Conservation (phyloP, 2,797 vertebrate genomes). For the Lacerta bilineata region DNA sequence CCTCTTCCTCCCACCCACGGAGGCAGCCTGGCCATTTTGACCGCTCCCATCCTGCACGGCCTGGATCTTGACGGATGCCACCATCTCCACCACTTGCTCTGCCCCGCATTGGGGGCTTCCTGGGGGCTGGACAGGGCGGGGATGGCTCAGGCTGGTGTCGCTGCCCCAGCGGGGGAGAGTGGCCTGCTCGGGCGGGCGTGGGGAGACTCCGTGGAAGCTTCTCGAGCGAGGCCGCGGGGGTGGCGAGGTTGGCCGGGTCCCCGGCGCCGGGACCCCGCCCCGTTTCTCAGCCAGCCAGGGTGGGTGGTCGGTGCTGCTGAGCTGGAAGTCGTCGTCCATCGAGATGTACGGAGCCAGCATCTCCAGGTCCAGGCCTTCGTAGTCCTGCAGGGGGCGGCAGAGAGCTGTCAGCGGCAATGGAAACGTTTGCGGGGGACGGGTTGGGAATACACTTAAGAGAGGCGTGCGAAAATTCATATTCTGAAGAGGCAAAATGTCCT, state of each 20-base stretch:
- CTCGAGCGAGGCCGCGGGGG: constrained; percentile 62
- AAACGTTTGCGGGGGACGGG: not conserved
- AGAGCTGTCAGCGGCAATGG: not conserved
- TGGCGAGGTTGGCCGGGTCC: constrained; percentile 21
- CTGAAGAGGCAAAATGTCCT: not conserved
- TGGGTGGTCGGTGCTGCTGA: constrained; percentile 78
- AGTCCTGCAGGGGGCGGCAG: constrained; percentile 49
- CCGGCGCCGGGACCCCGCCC: constrained; percentile 9
- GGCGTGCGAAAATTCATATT: no score
- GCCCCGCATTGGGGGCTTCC: not conserved
- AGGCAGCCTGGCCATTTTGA: not conserved
- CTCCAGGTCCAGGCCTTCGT: constrained; percentile 67
- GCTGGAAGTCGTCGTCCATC: constrained; percentile 94
- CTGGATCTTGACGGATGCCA: constrained; percentile 36
- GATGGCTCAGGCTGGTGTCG: constrained; percentile 70
- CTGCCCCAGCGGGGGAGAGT: constrained; percentile 76
- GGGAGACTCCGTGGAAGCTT: constrained; percentile 70
- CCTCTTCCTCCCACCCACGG: constrained; percentile 68
- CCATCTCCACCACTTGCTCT: constrained; percentile 42
- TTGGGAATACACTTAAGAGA: no score
- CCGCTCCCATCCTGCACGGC: not conserved
- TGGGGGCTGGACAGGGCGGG: constrained; percentile 22
- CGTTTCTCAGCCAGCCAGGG: constrained; percentile 54
- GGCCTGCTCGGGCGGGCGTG: constrained; percentile 46
- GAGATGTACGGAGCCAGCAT: constrained; percentile 93